These are phyloP conservation scores for Eulemur mongoz DNA, from an alignment of 2,797 vertebrate species.

Conservation along the genomic window DNA sequence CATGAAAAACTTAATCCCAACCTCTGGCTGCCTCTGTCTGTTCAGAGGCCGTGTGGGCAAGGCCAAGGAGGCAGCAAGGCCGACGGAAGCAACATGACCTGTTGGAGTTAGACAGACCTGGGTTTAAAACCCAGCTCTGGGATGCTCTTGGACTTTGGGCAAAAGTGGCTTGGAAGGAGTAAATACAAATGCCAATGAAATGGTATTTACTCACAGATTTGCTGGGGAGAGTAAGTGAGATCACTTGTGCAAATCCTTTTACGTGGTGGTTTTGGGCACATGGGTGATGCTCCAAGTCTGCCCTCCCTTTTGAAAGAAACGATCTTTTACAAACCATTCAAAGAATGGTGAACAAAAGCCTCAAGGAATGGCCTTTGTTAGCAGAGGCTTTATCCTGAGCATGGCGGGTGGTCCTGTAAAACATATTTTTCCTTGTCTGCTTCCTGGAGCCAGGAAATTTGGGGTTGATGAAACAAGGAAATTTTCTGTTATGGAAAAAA, in stretches of 20 bases:
- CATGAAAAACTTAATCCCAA: not conserved
- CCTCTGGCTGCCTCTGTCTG: not conserved
- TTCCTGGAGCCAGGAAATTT: not conserved
- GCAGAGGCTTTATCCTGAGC: conserved; percentile 71
- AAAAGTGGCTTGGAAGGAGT: not conserved
- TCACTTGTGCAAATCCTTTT: not conserved
- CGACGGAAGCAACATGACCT: not conserved
- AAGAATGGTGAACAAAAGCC: conserved; percentile 49
- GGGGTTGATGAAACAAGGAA: not conserved
- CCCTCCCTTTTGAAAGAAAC: not conserved
- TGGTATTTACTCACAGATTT: not conserved
- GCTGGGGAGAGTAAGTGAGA: not conserved
- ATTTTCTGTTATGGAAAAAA: not conserved
- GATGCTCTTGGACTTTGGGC: not conserved
- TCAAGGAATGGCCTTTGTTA: conserved; percentile 75
- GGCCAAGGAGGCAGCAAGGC: not conserved
- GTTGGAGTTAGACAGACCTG: not conserved
- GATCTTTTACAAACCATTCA: not conserved
- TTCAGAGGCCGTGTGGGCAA: not conserved
- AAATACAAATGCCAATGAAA: not conserved
- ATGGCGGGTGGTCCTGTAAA: conserved; percentile 60
- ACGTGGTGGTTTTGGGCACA: rapidly evolving
- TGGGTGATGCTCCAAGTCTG: not conserved
- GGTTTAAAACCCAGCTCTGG: not conserved
- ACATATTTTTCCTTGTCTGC: conserved; percentile 45